Base-by-base conservation (phyloP, 2,888 invertebrate species). In the Tenthredo scrophulariae region DNA sequence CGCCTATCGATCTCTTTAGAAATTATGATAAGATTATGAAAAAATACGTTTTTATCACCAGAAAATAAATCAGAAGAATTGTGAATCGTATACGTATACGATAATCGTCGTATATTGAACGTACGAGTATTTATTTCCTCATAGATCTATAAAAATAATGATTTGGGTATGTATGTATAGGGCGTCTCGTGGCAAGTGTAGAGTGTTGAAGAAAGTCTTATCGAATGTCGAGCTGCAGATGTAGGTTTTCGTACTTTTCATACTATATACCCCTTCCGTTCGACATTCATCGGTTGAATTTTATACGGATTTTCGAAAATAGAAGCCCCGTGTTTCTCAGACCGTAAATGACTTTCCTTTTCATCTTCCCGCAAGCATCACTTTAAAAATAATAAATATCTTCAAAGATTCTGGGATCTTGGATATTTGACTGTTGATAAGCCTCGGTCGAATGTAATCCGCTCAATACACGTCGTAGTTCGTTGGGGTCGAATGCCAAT, bases 391-490 rank as follows among this genome's bases (percentile, higher is more conserved):
- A 33, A 67, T 2, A 67, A 26, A 33, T 67, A 0, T 67, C 33
- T 15, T 33, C 2, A 33, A 18, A 15, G 13, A 46, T 46, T 46
- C 13, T 46, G 15, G 3, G 46, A 46, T 46, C 13, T 13, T 0
- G 10, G 43, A 43, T 72, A 22, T 72, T 72, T 13, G 40, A 40
- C 10, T 22, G 6, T 18, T 22, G 43, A 72, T 72, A n/a, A 40
- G 43, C 43, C 40, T 9, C 10, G 72, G 43, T 43, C 74, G 6
- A 29, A 37, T 54, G 77, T 77, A 10, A 62, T 37, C 46, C 18
- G 62, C 37, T 58, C 26, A 43, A 33, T 29, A 80, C 80, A 80
- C 62, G 62, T 62, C 62, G 62, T 62, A 80, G 62, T 62, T 80
- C 40, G 62, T 29, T 6, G 62, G 26, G 80, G 62, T 80, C 62